Conservation (phyloP, 2,888 invertebrate genomes). For the Adelognathus sp. region DNA sequence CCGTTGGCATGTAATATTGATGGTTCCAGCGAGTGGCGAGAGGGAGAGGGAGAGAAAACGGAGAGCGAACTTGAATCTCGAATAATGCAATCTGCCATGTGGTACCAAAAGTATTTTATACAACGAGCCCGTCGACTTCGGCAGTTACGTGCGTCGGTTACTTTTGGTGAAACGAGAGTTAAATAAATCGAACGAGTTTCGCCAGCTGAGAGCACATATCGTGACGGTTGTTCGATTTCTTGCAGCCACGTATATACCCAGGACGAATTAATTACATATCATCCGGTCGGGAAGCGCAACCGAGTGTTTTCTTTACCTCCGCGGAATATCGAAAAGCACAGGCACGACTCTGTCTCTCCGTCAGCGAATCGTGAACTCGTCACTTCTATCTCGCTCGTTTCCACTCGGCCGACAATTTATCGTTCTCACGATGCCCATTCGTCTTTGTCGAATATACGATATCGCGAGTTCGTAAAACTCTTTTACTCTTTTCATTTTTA, state of each 20-base stretch:
- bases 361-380: conserved; percentile 2
- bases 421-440: conserved; percentile 54
- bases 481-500: not conserved
- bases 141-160: not conserved
- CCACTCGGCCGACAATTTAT: conserved; percentile 59
- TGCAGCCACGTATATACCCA: conserved; percentile 53
- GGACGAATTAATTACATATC: conserved; percentile 67
- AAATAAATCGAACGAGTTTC: conserved; percentile 36
- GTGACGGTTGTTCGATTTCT: conserved; percentile 48
- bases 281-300: conserved; percentile 54
- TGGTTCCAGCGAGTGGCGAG: conserved; percentile 14
- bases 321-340: conserved; percentile 51
- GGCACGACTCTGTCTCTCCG: conserved; percentile 1
- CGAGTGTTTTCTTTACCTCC: conserved; percentile 59
- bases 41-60: not conserved
- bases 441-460: conserved; percentile 59
- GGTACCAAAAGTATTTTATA: conserved; percentile 27
- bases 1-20: conserved; percentile 45
- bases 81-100: conserved; percentile 64
- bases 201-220: conserved; percentile 18
- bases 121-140: not conserved
- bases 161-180: conserved; percentile 5
- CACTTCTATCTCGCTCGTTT: conserved; percentile 28
- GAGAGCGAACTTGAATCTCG: conserved; percentile 67
- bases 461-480: conserved; percentile 13